These are phyloP conservation scores for Probosciger aterrimus DNA, from an alignment of 2,113 vertebrate species.

Conservation along the genomic window DNA sequence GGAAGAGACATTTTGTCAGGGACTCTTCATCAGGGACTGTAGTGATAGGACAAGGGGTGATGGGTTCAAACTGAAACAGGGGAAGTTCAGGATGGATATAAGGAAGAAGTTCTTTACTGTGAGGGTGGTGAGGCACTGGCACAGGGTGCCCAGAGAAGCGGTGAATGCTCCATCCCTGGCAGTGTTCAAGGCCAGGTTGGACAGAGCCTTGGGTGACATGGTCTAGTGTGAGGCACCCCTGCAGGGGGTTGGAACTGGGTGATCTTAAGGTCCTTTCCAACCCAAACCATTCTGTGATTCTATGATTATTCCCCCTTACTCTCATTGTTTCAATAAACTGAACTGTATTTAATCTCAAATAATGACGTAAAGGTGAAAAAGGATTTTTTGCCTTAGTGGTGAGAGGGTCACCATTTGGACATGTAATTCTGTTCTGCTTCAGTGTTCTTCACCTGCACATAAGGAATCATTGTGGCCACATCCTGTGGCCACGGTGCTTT, in stretches of 20 bases:
- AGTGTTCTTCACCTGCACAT: background rate
- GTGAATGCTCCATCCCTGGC: background rate
- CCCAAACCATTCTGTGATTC: background rate
- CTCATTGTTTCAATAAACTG: background rate
- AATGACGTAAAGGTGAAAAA: background rate
- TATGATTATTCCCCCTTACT: background rate
- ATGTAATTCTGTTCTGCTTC: background rate
- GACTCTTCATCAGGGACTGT: background rate
- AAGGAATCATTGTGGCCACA: background rate
- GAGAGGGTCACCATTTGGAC: background rate
- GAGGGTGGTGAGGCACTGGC: background rate
- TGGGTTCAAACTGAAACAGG: background rate
- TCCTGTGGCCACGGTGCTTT: background rate
- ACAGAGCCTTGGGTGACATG: background rate
- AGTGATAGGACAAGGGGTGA: background rate
- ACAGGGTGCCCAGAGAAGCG: background rate
- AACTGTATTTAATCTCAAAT: background rate
- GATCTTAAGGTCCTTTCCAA: background rate
- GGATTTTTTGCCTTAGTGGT: background rate
- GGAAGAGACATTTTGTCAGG: background rate
- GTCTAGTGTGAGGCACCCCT: background rate
- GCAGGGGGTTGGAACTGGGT: background rate
- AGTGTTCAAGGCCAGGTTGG: background rate
- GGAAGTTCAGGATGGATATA: background rate
- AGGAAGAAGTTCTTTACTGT: background rate